Conservation (phyloP, 2,888 invertebrate species). For the Pyrocoelia pectoralis region DNA sequence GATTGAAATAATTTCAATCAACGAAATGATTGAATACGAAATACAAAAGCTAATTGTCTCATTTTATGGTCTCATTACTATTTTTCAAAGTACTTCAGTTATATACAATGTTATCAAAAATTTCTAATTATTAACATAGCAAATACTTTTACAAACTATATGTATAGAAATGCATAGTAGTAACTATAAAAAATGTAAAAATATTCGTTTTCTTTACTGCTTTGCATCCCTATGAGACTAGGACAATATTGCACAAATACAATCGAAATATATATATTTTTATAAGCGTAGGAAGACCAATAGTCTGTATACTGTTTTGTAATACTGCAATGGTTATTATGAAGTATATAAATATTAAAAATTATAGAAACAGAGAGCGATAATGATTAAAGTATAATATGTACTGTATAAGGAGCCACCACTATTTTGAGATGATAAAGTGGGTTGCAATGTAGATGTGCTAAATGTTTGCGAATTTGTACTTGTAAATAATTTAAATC, state of each 20-base stretch:
- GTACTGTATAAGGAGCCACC: constrained; percentile 25
- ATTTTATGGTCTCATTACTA: no score
- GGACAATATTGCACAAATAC: constrained; percentile 26
- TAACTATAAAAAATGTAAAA: neutral
- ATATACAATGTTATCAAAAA: neutral
- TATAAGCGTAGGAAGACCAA: constrained; percentile 22
- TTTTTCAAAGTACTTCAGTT: no score
- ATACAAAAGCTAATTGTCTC: no score
- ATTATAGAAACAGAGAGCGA: constrained; percentile 20
- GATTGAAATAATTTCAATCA: no score
- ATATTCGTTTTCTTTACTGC: neutral
- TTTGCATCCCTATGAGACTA: constrained; percentile 18
- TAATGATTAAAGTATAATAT: constrained; percentile 20
- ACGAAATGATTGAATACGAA: no score
- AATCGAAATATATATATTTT: constrained; percentile 4
- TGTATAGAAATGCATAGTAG: neutral
- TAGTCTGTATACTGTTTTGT: constrained; percentile 22
- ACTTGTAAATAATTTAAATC: constrained; percentile 14
- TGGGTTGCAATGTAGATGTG: constrained; percentile 13
- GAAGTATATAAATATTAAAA: neutral
- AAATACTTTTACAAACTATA: constrained; percentile 7
- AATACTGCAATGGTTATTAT: constrained; percentile 29
- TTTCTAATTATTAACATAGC: neutral
- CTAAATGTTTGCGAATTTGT: constrained; percentile 4
- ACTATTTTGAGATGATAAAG: constrained; percentile 16